Base-by-base conservation (phyloP, 2,888 invertebrate species). In the Autographa pulchrina region DNA sequence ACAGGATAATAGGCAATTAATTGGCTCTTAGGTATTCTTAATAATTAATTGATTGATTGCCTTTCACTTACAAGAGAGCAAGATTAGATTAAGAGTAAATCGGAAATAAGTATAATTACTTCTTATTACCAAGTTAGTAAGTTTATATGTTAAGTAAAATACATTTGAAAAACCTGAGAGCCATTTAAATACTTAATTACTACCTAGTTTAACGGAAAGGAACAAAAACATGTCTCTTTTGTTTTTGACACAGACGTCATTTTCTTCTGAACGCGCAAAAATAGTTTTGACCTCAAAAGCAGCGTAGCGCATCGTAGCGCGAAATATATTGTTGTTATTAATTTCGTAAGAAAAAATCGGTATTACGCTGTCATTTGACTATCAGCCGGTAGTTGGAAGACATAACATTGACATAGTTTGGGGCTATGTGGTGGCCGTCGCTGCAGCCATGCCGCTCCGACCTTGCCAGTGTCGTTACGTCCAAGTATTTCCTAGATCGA, bases 331-430 rank as follows among this genome's bases (percentile, higher is more conserved):
- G 88, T 88, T 89, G 89, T 89, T 91, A 89, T 92, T 91, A 90
- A 85, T 87, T 88, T 87, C 80, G 87, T 84, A 85, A 86, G 81
- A 88, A 90, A 92, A 93, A 94, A 89, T 89, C 77, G 78, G 80
- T 83, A 90, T 91, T 91, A 90, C 88, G 89, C 88, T 89, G 90
- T 91, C 89, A 87, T 88, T 91, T 86, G 83, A 81, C 76, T 83
- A 87, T 85, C 86, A 88, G 88, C 87, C 86, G 84, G 86, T 78
- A 79, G 79, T 84, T 84, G 82, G 81, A 85, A 85, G 87, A 91
- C 89, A 90, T 92, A 94, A 91, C 95, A 95, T 95, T 96, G 95
- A 95, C 95, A 95, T 80, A 94, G 92, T 91, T 95, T 86, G 81
- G 73, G 68, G 62, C 75, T 70, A 72, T 86, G 81, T 80, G 85